Base-by-base conservation (phyloP, 2,113 vertebrate species). In the Onychorhynchus coronatus region DNA sequence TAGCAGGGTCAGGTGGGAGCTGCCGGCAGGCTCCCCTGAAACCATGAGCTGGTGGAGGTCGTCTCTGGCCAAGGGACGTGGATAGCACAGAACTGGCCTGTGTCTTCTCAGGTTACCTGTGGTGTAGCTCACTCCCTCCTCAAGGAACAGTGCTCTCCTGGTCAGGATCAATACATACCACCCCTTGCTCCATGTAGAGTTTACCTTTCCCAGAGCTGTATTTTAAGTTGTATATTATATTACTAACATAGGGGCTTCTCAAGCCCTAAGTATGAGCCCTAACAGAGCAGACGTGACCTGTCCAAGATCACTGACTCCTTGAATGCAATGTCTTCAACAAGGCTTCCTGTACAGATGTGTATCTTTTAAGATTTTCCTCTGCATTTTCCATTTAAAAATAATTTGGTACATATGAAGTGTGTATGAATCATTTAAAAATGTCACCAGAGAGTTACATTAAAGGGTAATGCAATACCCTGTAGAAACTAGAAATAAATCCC, bases 361-460 rank as follows among this genome's bases (percentile, higher is more conserved):
- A 23, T 41, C 56, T 91, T 55, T 65, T n/a, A 88, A 82, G 53
- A 59, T 75, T 92, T 91, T 86, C 30, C 39, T 86, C 61, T 52
- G 27, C 22, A 63, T 49, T 33, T 89, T 90, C 39, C 16, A 65
- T 92, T 92, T 85, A 50, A 92, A 89, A 95, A 95, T 86, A 86
- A 93, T 46, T 50, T 67, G 10, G 7, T 78, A 81, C 14, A 41
- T 95, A 68, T 63, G 67, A 82, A 95, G 81, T 37, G 35, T 77
- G 55, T 70, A 82, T 91, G 84, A 95, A 89, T 94, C 44, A 91
- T 79, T 95, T 68, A 87, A 91, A 95, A 95, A 92, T 91, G 41
- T 91, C 87, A 84, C 52, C 30, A 72, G 83, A 74, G 74, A 77
- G 42, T 81, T 96, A 93, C 79, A 77, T 86, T 96, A 84, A 94